These are phyloP conservation scores for Leptinotarsa peninsularis DNA, from an alignment of 2,888 invertebrate genomes.

Conservation along the genomic window DNA sequence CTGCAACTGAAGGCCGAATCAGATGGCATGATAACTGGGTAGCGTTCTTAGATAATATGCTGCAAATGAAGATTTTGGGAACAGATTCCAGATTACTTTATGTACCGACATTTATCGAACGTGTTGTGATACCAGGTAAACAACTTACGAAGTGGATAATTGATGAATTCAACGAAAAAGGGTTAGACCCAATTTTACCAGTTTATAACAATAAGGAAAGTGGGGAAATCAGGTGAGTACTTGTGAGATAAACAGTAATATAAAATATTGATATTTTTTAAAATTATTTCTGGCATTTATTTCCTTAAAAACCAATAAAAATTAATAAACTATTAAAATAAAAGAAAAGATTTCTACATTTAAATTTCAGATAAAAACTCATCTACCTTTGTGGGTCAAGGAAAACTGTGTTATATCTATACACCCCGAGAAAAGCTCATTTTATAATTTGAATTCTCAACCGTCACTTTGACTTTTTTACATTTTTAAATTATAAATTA, in stretches of 20 bases:
- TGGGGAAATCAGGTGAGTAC: slow-evolving; percentile 50
- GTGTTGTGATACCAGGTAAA: slow-evolving; percentile 67
- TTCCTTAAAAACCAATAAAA: no score
- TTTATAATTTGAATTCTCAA: no score
- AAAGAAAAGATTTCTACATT: no score
- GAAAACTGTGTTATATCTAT: no score
- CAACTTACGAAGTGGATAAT: slow-evolving; percentile 51
- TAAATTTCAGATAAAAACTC: no score
- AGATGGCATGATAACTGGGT: slow-evolving; percentile 77
- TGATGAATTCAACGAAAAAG: slow-evolving; percentile 21
- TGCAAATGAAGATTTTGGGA: slow-evolving; percentile 79
- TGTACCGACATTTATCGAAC: slow-evolving; percentile 74
- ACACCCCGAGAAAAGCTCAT: no score
- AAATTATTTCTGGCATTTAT: no score
- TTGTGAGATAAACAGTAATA: not conserved
- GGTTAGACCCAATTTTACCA: slow-evolving; percentile 48
- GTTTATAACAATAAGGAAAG: slow-evolving; percentile 65
- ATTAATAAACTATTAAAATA: no score
- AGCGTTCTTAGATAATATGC: slow-evolving; percentile 88
- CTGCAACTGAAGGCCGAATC: slow-evolving; percentile 46
- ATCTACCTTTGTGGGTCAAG: no score
- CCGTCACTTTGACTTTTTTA: no score
- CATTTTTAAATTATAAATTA: no score
- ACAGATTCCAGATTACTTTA: slow-evolving; percentile 76
- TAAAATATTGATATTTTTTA: not conserved